Evolutionary conservation across 2,797 vertebrate genomes (phyloP).

Genomic region (Sebastes vulpes): DNA sequence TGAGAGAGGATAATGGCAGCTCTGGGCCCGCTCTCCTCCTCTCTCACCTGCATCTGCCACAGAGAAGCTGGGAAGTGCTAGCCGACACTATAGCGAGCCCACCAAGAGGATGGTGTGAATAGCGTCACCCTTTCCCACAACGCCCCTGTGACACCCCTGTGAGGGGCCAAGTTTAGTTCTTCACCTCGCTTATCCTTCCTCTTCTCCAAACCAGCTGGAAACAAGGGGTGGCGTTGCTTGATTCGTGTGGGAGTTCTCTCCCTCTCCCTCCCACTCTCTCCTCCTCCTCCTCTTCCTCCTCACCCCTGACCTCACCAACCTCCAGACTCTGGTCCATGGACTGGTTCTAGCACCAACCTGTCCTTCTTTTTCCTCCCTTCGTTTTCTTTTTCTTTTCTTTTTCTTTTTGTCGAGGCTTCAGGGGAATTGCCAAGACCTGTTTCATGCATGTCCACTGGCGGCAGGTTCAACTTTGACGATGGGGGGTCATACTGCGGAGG

Average conservation of each 20-base stretch:
- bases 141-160: slow-evolving; percentile 60
- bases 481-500: slow-evolving; percentile 99
- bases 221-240: slow-evolving; percentile 25
- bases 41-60: slow-evolving; percentile 58
- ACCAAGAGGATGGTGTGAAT: slow-evolving; percentile 84
- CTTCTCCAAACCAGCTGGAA: slow-evolving; percentile 12
- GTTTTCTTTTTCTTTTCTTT: slow-evolving; percentile 77
- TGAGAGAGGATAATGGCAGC: slow-evolving; percentile 88
- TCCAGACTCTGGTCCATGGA: slow-evolving; percentile 41
- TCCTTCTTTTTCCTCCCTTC: slow-evolving; percentile 56
- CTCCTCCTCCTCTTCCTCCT: slow-evolving; percentile 60
- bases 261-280: slow-evolving; percentile 28
- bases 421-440: slow-evolving; percentile 95
- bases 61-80: slow-evolving; percentile 74
- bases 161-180: slow-evolving; percentile 51
- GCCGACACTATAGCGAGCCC: slow-evolving; percentile 48
- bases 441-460: slow-evolving; percentile 99
- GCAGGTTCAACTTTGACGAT: slow-evolving; percentile 99
- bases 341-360: slow-evolving; percentile 64
- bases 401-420: slow-evolving; percentile 88
- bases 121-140: slow-evolving; percentile 51
- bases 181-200: slow-evolving; percentile 46
- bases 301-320: slow-evolving; percentile 35
- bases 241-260: slow-evolving; percentile 45
- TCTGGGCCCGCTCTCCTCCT: slow-evolving; percentile 65